Percentiles rank a stretch among this genome's conserved stretches.
Evolutionary conservation across 2,888 invertebrate genomes (phyloP).

Genomic region (Pardosa pseudoannulata): DNA sequence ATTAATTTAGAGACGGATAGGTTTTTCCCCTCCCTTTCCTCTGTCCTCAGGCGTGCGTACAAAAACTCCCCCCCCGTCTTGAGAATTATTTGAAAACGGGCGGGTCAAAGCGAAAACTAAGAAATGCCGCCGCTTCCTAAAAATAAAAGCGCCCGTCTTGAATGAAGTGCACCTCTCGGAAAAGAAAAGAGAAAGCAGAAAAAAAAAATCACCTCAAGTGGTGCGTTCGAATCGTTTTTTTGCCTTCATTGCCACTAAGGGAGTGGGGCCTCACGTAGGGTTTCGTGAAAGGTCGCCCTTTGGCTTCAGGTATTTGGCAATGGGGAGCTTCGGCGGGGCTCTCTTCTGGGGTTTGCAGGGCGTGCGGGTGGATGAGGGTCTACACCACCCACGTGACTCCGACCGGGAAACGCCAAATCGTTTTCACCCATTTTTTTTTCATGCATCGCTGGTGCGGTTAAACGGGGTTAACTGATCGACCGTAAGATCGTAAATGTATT

Average conservation of each 20-base stretch:
- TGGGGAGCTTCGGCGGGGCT: not conserved
- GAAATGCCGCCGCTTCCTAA: constrained; percentile 4
- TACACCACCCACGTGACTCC: not conserved
- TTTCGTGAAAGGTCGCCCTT: constrained; percentile 7
- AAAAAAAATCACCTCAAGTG: not conserved
- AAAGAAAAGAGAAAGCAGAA: not conserved
- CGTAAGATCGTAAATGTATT: no score
- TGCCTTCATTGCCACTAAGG: not conserved
- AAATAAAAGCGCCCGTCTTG: not conserved
- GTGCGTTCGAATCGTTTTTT: constrained; percentile 9
- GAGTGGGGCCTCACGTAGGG: constrained; percentile 19
- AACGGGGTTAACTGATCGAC: no score
- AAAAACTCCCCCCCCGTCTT: not conserved
- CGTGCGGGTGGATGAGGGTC: constrained; percentile 18
- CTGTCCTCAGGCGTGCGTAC: no score
- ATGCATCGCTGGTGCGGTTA: no score
- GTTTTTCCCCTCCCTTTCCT: no score
- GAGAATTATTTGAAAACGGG: not conserved
- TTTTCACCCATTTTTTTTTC: no score
- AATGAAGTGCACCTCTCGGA: not conserved
- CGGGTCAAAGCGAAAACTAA: constrained; percentile 17
- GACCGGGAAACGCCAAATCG: no score
- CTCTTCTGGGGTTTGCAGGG: constrained; percentile 1
- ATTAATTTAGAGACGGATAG: not conserved
- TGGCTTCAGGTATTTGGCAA: constrained; percentile 18